Evolutionary conservation across 2,797 vertebrate genomes (phyloP).

Genomic region (Enteromius afrohamiltoni): DNA sequence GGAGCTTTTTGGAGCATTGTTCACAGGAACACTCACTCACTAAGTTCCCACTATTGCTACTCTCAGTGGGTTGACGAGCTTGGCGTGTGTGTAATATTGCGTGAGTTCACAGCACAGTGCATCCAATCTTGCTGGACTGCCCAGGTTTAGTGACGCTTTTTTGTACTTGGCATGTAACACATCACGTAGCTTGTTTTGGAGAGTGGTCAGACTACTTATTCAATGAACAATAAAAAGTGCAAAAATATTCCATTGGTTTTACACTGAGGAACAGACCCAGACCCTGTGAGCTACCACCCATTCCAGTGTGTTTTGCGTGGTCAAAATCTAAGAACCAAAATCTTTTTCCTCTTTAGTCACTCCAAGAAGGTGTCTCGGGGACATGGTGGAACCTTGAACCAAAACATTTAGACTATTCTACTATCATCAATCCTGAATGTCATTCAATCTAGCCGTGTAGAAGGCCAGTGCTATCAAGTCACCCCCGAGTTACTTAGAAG

Average conservation of each 20-base stretch:
- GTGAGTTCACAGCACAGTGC: neutral
- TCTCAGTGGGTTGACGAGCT: constrained; percentile 14
- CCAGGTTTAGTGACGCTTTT: neutral
- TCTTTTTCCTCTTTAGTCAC: constrained; percentile 1
- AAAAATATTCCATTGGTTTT: neutral
- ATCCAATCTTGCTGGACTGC: constrained; percentile 44
- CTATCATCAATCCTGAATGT: constrained; percentile 60
- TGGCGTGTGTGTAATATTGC: neutral
- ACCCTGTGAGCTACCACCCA: neutral
- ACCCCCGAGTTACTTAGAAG: constrained; percentile 75
- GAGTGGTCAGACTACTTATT: neutral
- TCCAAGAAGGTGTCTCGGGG: constrained; percentile 54
- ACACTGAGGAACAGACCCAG: neutral
- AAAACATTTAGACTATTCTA: constrained; percentile 70
- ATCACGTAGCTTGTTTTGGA: neutral
- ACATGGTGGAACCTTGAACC: constrained; percentile 64
- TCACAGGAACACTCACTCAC: neutral
- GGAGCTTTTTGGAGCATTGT: constrained; percentile 16
- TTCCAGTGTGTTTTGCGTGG: neutral
- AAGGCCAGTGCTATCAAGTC: constrained; percentile 63
- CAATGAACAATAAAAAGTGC: neutral
- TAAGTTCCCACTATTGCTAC: constrained; percentile 13
- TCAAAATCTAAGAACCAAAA: neutral
- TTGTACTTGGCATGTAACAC: neutral
- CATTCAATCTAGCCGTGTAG: constrained; percentile 69